Evolutionary conservation across 2,888 invertebrate species (phyloP), one percentile per base, ranked within the genome.

Genomic region (Acanthosepion lycidas): DNA sequence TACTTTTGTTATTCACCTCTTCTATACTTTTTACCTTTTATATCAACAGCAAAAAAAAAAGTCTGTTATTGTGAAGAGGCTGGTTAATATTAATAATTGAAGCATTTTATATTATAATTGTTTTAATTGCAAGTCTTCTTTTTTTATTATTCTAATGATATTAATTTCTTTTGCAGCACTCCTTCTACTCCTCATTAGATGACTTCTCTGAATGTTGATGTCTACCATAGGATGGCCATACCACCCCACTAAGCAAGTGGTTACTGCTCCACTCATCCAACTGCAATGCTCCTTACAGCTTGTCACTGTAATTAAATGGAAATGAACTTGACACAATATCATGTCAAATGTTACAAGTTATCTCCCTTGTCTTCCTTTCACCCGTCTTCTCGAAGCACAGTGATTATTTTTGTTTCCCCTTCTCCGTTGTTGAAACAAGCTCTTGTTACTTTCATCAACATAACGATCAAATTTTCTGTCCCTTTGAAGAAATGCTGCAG

Each of bases 181-280:
- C 78, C 78, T 78, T 78, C 78, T n/a, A 78, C 78, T 12, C 78
- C 78, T n/a, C n/a, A 78, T 78, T 78, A 78, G 78, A 78, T n/a
- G 78, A 78, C 9, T 12, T 78, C n/a, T 78, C n/a, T 4, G 78
- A 78, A 78, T 78, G 78, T n/a, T 78, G n/a, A 78, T 78, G 78
- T 78, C n/a, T 78, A n/a, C 78, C 78, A n/a, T 78, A 15, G n/a
- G 78, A n/a, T n/a, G 5, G 18, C n/a, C 78, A 64, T 33, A n/a
- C 78, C n/a, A 8, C n/a, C n/a, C 12, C 4, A 6, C 23, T n/a
- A 9, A n/a, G n/a, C n/a, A 12, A n/a, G n/a, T 78, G 78, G 78
- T n/a, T n/a, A 78, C 15, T 78, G 78, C 78, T 59, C 20, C 59
- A 59, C 20, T 59, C 59, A 59, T 59, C 20, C 23, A 23, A 59